phyloP scores from a whole-genome alignment of 2,113 vertebrate genomes.

The Meles meles region DNA sequence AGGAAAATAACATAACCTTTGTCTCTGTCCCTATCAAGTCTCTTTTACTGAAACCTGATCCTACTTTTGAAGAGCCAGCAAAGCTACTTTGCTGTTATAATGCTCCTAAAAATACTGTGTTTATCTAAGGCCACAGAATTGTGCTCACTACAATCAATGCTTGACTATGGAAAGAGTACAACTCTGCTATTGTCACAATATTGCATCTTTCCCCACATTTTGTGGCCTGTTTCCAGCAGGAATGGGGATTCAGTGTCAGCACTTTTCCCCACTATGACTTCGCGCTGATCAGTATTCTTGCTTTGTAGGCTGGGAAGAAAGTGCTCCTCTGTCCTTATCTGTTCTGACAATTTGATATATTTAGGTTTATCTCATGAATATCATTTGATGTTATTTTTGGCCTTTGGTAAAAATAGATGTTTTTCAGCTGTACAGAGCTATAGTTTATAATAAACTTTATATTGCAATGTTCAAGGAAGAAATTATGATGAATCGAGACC shows the following conservation, averaged over 20 bases:
- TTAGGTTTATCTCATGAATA: conserved; percentile 71
- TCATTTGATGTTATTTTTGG: conserved; percentile 64
- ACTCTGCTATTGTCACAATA: not conserved
- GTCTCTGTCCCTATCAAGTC: not conserved
- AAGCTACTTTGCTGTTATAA: not conserved
- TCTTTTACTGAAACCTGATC: not conserved
- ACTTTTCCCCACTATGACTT: conserved; percentile 20
- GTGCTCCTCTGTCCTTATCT: conserved; percentile 56
- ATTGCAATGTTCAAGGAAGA: conserved; percentile 41
- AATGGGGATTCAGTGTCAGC: not conserved
- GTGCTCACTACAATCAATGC: not conserved
- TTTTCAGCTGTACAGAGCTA: conserved; percentile 55
- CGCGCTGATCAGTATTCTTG: conserved; percentile 54
- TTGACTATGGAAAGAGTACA: not conserved
- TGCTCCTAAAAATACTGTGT: not conserved
- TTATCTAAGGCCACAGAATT: not conserved
- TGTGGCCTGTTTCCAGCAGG: not conserved
- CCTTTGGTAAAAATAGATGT: conserved; percentile 65
- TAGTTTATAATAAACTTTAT: conserved; percentile 67
- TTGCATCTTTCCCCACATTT: not conserved
- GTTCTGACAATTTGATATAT: conserved; percentile 69
- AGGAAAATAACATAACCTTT: not conserved
- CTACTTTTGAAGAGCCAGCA: not conserved
- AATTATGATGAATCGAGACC: conserved; percentile 32
- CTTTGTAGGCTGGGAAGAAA: not conserved